Base-by-base conservation (phyloP, 1,140 invertebrate genomes). In the Hypothenemus hampei region DNA sequence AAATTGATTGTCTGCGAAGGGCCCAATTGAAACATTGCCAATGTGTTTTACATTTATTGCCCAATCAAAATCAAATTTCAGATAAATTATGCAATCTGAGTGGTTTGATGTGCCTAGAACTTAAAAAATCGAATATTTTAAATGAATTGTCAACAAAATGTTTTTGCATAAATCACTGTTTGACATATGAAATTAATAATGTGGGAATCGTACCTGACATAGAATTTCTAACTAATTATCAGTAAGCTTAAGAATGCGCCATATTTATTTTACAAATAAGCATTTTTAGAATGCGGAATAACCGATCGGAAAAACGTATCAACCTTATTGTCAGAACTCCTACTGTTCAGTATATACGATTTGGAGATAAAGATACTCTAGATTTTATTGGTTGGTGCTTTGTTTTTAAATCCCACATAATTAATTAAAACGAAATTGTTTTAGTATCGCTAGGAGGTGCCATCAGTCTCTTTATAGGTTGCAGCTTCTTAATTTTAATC, bases 391-490 rank as follows among this genome's bases (percentile, higher is more conserved):
- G 46, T 48, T 13, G 21, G 33, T 31, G 8, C 26, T n/a, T 29
- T 29, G n/a, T 29, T 29, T n/a, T n/a, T n/a, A 37, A 37, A 37
- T 13, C n/a, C n/a, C n/a, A 37, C 36, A 37, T 8, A 37, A 13
- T 18, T 37, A 29, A 29, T 37, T 16, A 10, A 37, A 37, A 16
- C 16, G 7, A 1, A 3, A 7, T 24, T 24, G 6, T 51, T 51
- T 40, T 26, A 51, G 48, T 51, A 15, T 51, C 48, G 7, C 7
- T 51, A 13, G 48, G 48, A 10, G 48, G 48, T 15, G 37, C 48
- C 18, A 39, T 51, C 10, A 23, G 19, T 7, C 13, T 51, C 5
- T 51, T 51, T 23, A 51, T 51, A 7, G 48, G 48, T 16, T 51
- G 48, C 31, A 51, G 48, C 19, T 51, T 23, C 22, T 13, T 51